Evolutionary conservation across 2,888 invertebrate genomes (phyloP), one percentile per base, ranked within the genome.

Genomic region (Arrhopalites spinosus): DNA sequence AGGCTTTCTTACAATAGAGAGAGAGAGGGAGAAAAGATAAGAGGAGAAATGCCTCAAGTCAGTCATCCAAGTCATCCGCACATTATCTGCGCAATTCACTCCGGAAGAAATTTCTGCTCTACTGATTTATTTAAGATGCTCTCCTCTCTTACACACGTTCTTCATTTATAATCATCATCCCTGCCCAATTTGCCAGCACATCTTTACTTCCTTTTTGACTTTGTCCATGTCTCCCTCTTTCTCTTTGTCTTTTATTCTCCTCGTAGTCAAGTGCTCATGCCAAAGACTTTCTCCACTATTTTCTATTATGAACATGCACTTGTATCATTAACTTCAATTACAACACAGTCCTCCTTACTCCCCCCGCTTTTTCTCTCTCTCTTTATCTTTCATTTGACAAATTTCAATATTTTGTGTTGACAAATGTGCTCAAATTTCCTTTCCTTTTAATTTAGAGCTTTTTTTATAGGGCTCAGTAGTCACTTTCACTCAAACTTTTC

Each of bases 121-220:
- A 70, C 53, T 70, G 70, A 70, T 70, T 70, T 70, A 70, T 70
- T 70, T 70, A 70, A 56, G 56, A 56, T 56, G 70, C 56, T 70
- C 70, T 11, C 11, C 11, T 36, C 36, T 36, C 36, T 36, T 70
- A 29, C 8, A 29, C 20, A 7, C 70, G 20, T 70, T 11, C 11
- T 11, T 70, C 70, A 70, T 56, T 53, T 70, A 70, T 70, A 53
- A 70, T 50, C 70, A 70, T 70, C 70, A 70, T 70, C 25, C 56
- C 36, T 70, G 56, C 70, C 70, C 53, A 70, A 70, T 70, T 70
- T 70, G 56, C 56, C 70, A 56, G 53, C 53, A 70, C 53, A 70
- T 70, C 70, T 56, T 30, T 20, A 70, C 70, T 70, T 66, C 56
- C 56, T 45, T 3, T 45, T 3, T 45, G 45, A n/a, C n/a, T 67